A percentile compares a stretch with the other conserved stretches of the same genome.
Conservation (phyloP, 2,113 vertebrate species). For the Heterocephalus glaber region DNA sequence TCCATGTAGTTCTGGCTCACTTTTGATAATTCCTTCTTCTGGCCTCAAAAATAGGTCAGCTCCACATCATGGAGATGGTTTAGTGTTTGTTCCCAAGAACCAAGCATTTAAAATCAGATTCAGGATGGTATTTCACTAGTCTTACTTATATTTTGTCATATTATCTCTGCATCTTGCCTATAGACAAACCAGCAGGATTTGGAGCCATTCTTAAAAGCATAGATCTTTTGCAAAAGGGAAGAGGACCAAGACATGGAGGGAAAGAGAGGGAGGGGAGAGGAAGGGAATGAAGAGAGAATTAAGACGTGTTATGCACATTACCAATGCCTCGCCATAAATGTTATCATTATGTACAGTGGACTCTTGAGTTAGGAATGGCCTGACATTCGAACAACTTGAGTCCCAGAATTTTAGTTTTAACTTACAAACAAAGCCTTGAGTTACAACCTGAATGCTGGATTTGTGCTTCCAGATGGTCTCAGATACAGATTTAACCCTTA, state of each 20-base stretch:
- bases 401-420: no score
- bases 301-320: neutral
- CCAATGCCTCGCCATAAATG: no score
- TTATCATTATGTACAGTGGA: neutral
- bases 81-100: neutral
- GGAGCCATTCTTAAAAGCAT: neutral
- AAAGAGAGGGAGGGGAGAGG: neutral
- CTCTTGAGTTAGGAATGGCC: no score
- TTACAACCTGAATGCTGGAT: no score
- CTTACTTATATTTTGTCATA: neutral
- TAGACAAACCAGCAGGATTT: neutral
- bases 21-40: neutral
- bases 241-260: neutral
- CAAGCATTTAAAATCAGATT: neutral
- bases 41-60: neutral
- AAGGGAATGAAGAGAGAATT: neutral
- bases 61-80: neutral
- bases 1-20: neutral
- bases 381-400: no score
- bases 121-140: neutral
- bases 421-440: no score
- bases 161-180: neutral
- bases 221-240: neutral
- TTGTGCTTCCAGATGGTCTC: no score
- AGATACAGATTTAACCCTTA: no score